phyloP scores from a whole-genome alignment of 2,888 invertebrate species.

The Microctonus hyperodae region DNA sequence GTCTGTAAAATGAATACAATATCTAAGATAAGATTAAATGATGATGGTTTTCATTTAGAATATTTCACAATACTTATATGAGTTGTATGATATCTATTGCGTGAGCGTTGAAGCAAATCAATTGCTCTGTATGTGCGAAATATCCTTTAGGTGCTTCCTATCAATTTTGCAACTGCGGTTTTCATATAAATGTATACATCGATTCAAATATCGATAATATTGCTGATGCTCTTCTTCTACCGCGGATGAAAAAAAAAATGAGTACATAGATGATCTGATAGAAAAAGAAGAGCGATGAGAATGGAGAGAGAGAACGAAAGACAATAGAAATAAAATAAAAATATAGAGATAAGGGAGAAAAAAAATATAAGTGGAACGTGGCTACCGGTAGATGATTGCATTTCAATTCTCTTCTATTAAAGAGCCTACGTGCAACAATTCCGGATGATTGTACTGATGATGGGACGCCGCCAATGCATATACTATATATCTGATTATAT shows the following conservation, averaged over 20 bases:
- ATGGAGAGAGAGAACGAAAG: not conserved
- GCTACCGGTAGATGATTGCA: constrained; percentile 35
- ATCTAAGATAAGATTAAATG: constrained; percentile 11
- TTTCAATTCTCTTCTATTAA: constrained; percentile 35
- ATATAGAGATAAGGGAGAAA: not conserved
- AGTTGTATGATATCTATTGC: constrained; percentile 1
- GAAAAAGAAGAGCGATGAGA: too few relatives aligned
- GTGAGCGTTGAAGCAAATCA: constrained; percentile 13
- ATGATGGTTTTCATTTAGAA: constrained; percentile 36
- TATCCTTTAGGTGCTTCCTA: constrained; percentile 12
- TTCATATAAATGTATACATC: constrained; percentile 19
- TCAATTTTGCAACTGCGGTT: constrained; percentile 30
- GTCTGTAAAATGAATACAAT: not conserved
- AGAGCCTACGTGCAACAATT: constrained; percentile 34
- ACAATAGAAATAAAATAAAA: not conserved
- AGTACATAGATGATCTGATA: not conserved
- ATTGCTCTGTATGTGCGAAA: constrained; percentile 2
- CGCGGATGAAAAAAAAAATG: not conserved
- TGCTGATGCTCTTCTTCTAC: constrained; percentile 22
- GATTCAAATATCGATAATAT: constrained; percentile 18
- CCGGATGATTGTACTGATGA: constrained; percentile 20
- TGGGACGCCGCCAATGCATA: constrained; percentile 4
- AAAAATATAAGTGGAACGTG: constrained; percentile 22
- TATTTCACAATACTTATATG: constrained; percentile 33
- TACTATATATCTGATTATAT: constrained; percentile 24